Evolutionary conservation across 2,888 invertebrate species (phyloP), one percentile per base, ranked within the genome.

Genomic region (Macaria notata): DNA sequence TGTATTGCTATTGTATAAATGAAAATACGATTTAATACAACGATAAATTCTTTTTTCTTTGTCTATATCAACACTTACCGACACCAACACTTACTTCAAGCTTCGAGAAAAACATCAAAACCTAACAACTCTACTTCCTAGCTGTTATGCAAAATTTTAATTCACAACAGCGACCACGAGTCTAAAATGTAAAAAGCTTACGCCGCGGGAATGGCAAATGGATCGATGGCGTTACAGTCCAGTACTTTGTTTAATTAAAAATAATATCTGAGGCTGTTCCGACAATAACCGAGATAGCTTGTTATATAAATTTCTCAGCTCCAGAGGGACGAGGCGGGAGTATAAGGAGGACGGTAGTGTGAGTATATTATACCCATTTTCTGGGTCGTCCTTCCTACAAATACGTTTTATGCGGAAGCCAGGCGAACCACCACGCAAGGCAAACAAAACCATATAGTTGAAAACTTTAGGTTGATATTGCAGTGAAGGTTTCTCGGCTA

Each of bases 351-450:
- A 84, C 80, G 82, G 87, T 86, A 88, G 90, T 90, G 88, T 88
- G 90, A 89, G 91, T 89, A 88, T 86, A 91, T 90, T 89, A 90
- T 91, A 90, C 88, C 88, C 87, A 90, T 91, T 91, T 91, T 90
- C 91, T 91, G 90, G 89, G 89, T 90, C 91, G 91, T 90, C 91
- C 89, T 91, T 90, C 89, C 88, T 86, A 90, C 91, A 91, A 91
- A 91, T 91, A 91, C 90, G 88, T 88, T 91, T 89, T 90, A 90
- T 87, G 84, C 88, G 90, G 89, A 89, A 89, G 90, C 89, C 83
- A 88, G 87, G 84, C 86, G 79, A 81, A 76, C 75, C 46, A 49
- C 47, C 55, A 54, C 50, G 61, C 56, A 72, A 71, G 41, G 50
- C 66, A 81, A 81, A 75, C 62, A 64, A 61, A 66, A 73, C 84